Evolutionary conservation across 2,888 invertebrate species (phyloP).

Genomic region (Teleiodes luculella): DNA sequence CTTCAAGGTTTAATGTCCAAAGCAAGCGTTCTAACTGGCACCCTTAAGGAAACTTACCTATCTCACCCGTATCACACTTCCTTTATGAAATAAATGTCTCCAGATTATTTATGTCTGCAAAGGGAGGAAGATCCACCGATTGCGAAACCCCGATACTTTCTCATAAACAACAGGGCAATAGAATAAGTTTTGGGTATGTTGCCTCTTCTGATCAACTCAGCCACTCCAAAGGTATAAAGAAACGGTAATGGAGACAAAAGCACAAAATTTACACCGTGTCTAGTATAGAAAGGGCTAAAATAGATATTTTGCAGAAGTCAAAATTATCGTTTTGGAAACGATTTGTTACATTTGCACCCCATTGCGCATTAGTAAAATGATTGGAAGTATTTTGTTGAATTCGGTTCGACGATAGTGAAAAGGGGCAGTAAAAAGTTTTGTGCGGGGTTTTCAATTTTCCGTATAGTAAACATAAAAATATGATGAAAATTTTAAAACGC

Average conservation of each 20-base stretch:
- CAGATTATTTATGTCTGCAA: conserved; percentile 64
- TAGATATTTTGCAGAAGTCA: conserved; percentile 59
- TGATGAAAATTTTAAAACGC: no score
- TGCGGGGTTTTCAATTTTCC: background rate
- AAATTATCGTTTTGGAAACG: conserved; percentile 59
- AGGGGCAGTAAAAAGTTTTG: background rate
- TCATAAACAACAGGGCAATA: background rate
- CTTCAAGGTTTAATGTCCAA: background rate
- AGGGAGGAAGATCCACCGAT: conserved; percentile 63
- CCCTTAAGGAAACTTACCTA: conserved; percentile 9
- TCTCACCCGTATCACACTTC: conserved; percentile 60
- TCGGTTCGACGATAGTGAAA: background rate
- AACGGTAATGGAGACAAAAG: background rate
- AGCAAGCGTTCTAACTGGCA: background rate
- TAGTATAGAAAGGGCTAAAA: conserved; percentile 31
- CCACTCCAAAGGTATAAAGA: background rate
- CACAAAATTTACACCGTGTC: background rate
- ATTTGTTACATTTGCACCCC: conserved; percentile 57
- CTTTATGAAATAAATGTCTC: conserved; percentile 68
- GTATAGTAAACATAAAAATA: no score
- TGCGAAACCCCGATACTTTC: conserved; percentile 43
- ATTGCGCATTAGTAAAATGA: conserved; percentile 29
- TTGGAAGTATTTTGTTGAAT: conserved; percentile 9
- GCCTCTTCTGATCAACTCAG: no score
- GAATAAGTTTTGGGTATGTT: background rate